A percentile compares a stretch with the other conserved stretches of the same genome.
Conservation (phyloP, 1,140 invertebrate genomes). For the Solenopsis fugax region DNA sequence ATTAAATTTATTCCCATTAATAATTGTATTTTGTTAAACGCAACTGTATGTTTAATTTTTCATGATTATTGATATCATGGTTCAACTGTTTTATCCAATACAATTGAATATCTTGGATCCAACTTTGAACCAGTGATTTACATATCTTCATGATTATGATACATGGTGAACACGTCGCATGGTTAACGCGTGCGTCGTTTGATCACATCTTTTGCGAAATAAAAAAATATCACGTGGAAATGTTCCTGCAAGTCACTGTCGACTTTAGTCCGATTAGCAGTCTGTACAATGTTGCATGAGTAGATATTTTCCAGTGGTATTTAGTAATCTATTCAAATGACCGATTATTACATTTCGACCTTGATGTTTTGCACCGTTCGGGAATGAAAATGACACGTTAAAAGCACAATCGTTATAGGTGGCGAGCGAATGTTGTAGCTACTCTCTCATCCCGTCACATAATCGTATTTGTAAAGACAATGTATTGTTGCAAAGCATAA, state of each 20-base stretch:
- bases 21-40: background rate
- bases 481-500: background rate
- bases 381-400: conserved; percentile 57
- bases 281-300: conserved; percentile 58
- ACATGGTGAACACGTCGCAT: background rate
- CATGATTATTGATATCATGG: background rate
- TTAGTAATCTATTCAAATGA: conserved; percentile 72
- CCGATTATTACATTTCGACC: conserved; percentile 62
- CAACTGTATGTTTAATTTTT: background rate
- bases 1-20: background rate
- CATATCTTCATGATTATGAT: background rate
- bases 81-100: background rate
- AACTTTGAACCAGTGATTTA: background rate
- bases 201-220: conserved; percentile 18
- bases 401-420: conserved; percentile 40
- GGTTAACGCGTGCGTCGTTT: background rate
- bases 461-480: conserved; percentile 24
- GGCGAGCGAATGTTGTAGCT: conserved; percentile 35
- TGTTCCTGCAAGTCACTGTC: conserved; percentile 40
- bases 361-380: conserved; percentile 63
- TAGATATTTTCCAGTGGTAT: conserved; percentile 48
- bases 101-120: background rate
- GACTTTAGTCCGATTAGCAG: conserved; percentile 41
- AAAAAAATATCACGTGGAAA: conserved; percentile 34
- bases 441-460: conserved; percentile 36